These are phyloP conservation scores for Pogonocichla stellata DNA, from an alignment of 2,113 vertebrate genomes.

Conservation along the genomic window DNA sequence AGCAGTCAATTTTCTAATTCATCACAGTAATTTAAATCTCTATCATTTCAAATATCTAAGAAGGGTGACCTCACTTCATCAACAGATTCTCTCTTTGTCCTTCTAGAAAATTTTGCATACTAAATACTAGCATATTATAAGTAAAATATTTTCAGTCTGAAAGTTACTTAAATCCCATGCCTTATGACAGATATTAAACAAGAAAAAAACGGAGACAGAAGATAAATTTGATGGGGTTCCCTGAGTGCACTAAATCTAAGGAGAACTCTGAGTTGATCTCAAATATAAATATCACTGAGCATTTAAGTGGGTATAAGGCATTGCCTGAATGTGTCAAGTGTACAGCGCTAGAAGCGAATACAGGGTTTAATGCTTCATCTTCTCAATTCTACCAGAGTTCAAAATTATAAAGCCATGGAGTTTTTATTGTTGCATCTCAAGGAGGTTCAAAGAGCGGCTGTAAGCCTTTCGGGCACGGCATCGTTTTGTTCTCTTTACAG, in stretches of 20 bases:
- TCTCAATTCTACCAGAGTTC: not conserved
- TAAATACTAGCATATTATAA: not conserved
- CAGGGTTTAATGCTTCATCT: not conserved
- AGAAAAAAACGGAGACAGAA: not conserved
- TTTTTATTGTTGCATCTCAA: not conserved
- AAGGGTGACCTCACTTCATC: not conserved
- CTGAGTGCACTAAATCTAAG: not conserved
- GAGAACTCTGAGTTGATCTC: not conserved
- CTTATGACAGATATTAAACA: not conserved
- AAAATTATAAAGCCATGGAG: not conserved
- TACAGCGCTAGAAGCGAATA: not conserved
- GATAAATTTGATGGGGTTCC: not conserved
- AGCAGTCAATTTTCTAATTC: constrained; percentile 5
- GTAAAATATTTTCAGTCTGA: not conserved
- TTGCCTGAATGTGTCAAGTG: not conserved
- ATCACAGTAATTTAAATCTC: not conserved
- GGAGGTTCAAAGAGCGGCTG: not conserved
- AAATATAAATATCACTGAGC: accelerated
- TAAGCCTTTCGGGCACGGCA: accelerated
- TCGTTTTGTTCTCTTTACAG: accelerated
- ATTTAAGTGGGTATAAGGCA: not conserved
- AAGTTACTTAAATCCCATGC: not conserved
- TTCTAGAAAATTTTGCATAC: not conserved
- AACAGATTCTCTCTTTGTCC: not conserved
- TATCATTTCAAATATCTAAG: not conserved